Conservation (phyloP, 2,888 invertebrate species). For the Tuberolachnus salignus region DNA sequence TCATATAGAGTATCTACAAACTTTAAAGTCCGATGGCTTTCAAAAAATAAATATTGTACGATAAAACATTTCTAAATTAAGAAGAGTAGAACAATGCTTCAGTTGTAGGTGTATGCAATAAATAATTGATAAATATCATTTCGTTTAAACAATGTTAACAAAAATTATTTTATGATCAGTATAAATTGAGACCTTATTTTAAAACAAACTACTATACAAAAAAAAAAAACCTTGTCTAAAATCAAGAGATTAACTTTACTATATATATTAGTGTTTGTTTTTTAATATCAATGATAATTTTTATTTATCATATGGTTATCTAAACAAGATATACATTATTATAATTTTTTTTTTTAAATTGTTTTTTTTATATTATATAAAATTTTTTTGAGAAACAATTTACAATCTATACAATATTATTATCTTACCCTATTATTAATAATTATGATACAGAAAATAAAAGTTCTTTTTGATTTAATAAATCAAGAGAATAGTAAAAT, state of each 20-base stretch:
- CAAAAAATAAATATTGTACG: too few relatives aligned
- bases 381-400: too few relatives aligned
- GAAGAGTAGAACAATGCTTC: background rate
- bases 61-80: background rate
- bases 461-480: background rate
- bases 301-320: background rate
- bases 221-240: too few relatives aligned
- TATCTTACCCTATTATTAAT: too few relatives aligned
- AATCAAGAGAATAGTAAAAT: background rate
- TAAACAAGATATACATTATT: conserved; percentile 13
- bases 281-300: conserved; percentile 27
- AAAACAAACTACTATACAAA: too few relatives aligned
- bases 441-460: background rate
- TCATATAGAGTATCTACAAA: background rate
- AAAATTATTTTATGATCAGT: too few relatives aligned
- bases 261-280: too few relatives aligned
- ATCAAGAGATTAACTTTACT: too few relatives aligned
- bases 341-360: background rate
- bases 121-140: conserved; percentile 6
- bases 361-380: too few relatives aligned
- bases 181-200: too few relatives aligned
- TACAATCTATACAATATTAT: background rate
- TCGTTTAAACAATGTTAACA: background rate
- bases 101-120: conserved; percentile 35
- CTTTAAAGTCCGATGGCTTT: background rate